These are phyloP conservation scores for Amphibalanus amphitrite DNA, from an alignment of 1,140 invertebrate species.

Conservation along the genomic window DNA sequence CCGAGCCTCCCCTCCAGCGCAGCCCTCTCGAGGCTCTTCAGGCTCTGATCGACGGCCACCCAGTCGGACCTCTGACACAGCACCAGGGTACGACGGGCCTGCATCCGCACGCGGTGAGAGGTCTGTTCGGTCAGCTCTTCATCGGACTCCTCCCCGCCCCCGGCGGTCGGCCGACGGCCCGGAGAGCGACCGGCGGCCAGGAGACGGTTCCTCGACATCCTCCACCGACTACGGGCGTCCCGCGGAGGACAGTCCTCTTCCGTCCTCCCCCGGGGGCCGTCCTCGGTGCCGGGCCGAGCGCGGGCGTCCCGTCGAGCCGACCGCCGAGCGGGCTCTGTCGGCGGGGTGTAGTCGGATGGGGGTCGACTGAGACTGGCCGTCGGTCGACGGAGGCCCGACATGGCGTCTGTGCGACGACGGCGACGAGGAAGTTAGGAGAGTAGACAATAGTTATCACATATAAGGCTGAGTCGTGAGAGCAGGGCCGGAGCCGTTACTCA, in stretches of 20 bases:
- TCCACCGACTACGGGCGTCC: not conserved
- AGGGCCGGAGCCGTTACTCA: no score
- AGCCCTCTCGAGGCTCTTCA: conserved; percentile 67
- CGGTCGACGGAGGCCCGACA: no score
- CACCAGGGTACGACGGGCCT: conserved; percentile 36
- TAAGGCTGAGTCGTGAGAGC: no score
- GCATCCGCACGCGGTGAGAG: not conserved
- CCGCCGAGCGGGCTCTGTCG: no score
- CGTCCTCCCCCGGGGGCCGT: not conserved
- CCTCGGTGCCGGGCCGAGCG: not conserved
- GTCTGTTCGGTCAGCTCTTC: not conserved
- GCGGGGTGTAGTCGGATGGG: no score
- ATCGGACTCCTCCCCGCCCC: not conserved
- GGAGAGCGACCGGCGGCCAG: not conserved
- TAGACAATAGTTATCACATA: no score
- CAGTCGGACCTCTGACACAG: conserved; percentile 71
- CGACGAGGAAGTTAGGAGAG: no score
- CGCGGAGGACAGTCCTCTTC: not conserved
- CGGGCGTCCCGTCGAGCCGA: no score
- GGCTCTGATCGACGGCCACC: conserved; percentile 63
- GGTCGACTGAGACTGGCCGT: no score
- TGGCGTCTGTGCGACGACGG: no score
- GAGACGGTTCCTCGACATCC: not conserved
- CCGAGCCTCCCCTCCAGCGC: conserved; percentile 42
- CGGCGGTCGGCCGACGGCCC: no score